Conservation (phyloP, 2,888 invertebrate genomes). For the Venustoraphidia nigricollis region DNA sequence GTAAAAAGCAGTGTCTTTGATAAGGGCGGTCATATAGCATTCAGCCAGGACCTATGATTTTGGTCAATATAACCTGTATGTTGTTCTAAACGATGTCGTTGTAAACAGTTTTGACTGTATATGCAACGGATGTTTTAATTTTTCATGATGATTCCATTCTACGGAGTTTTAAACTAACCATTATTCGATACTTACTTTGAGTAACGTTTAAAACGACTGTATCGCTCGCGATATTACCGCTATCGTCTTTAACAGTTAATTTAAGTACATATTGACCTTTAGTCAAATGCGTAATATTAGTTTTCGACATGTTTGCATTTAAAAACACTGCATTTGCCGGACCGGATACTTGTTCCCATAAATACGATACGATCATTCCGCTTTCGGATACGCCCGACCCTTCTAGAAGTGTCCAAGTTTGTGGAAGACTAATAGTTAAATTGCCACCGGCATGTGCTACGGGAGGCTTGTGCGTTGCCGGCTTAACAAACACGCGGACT, state of each 20-base stretch:
- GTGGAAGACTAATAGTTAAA: slow-evolving; percentile 64
- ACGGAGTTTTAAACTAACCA: slow-evolving; percentile 1
- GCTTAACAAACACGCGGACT: slow-evolving; percentile 87
- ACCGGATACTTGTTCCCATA: slow-evolving; percentile 68
- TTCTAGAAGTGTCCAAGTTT: slow-evolving; percentile 65
- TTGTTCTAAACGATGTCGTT: too few species aligned
- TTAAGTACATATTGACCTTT: slow-evolving; percentile 73
- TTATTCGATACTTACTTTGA: slow-evolving; percentile 49
- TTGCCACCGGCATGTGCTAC: slow-evolving; percentile 49
- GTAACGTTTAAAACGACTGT: slow-evolving; percentile 62
- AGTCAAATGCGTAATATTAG: slow-evolving; percentile 67
- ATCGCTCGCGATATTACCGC: slow-evolving; percentile 63
- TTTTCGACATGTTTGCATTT: slow-evolving; percentile 27
- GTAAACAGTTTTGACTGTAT: too few species aligned
- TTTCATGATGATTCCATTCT: background rate
- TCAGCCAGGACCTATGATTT: too few species aligned
- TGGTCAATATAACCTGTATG: too few species aligned
- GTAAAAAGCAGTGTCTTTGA: too few species aligned
- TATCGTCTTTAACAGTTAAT: slow-evolving; percentile 70
- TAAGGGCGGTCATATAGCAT: too few species aligned
- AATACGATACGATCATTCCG: slow-evolving; percentile 70
- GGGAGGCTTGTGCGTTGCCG: slow-evolving; percentile 73
- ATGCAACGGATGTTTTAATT: background rate
- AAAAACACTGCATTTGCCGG: slow-evolving; percentile 41
- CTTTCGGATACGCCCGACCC: slow-evolving; percentile 53